Conservation (phyloP, 2,888 invertebrate species). For the Encarsia formosa region DNA sequence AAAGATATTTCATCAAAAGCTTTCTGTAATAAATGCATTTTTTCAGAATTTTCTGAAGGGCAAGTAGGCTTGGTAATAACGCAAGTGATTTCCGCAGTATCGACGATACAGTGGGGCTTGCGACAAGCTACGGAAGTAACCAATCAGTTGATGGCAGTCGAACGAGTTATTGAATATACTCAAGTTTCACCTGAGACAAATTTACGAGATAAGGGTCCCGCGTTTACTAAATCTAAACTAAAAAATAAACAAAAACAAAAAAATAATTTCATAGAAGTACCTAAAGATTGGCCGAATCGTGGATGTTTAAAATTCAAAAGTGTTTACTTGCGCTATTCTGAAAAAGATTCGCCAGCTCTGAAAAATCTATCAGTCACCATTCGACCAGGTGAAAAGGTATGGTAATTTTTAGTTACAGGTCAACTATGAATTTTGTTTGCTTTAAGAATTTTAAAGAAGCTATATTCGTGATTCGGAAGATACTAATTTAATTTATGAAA, state of each 20-base stretch:
- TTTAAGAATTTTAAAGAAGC: too few species aligned
- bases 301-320: conserved; percentile 63
- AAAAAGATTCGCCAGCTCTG: conserved; percentile 64
- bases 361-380: conserved; percentile 69
- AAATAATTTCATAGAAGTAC: conserved; percentile 55
- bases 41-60: conserved; percentile 44
- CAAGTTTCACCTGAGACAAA: conserved; percentile 63
- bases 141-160: conserved; percentile 57
- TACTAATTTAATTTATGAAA: conserved; percentile 41
- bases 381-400: conserved; percentile 62
- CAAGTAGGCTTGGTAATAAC: conserved; percentile 70
- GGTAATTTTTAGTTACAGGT: conserved; percentile 59
- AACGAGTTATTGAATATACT: conserved; percentile 75
- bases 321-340: conserved; percentile 60
- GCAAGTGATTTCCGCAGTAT: conserved; percentile 68
- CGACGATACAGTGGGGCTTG: conserved; percentile 62
- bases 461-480: too few species aligned
- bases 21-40: too few species aligned
- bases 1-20: neutral
- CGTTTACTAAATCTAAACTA: too few species aligned
- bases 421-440: neutral
- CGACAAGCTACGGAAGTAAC: neutral
- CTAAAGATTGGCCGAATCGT: conserved; percentile 63
- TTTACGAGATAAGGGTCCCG: neutral
- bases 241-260: conserved; percentile 59